Evolutionary conservation across 2,797 vertebrate species (phyloP).

Genomic region (Cyclopterus lumpus): DNA sequence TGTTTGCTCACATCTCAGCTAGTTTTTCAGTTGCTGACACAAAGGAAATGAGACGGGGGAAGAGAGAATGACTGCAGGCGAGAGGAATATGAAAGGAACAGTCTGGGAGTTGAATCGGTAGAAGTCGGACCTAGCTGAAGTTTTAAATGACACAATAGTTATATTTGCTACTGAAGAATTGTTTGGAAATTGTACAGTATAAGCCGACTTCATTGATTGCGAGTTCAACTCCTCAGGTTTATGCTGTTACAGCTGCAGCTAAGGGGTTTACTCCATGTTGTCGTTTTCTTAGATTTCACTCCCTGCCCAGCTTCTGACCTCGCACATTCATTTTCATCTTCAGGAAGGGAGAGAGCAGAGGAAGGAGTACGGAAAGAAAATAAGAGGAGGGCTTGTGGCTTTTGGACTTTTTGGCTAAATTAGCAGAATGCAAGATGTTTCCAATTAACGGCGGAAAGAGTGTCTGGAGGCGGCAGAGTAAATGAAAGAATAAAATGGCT

Average conservation of each 20-base stretch:
- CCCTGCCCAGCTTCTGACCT: conserved; percentile 53
- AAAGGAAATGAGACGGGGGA: conserved; percentile 53
- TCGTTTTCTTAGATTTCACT: conserved; percentile 44
- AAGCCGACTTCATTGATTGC: neutral
- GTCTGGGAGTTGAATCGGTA: conserved; percentile 27
- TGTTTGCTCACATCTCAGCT: conserved; percentile 51
- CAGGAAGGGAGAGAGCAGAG: conserved; percentile 21
- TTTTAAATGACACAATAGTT: neutral
- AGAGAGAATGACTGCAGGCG: conserved; percentile 48
- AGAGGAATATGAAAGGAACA: no score
- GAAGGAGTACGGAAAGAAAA: conserved; percentile 34
- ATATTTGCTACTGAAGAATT: neutral
- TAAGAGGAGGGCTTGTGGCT: conserved; percentile 41
- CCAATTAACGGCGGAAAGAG: conserved; percentile 67
- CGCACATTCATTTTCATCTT: conserved; percentile 59
- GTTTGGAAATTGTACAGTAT: neutral
- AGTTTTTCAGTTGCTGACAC: conserved; percentile 64
- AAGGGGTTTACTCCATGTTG: conserved; percentile 49
- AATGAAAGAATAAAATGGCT: conserved; percentile 77
- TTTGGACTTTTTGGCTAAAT: conserved; percentile 52
- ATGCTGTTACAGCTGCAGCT: conserved; percentile 63
- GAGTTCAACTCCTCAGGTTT: conserved; percentile 21
- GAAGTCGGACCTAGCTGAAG: neutral
- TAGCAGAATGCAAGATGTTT: conserved; percentile 67
- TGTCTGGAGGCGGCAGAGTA: conserved; percentile 59